These are phyloP conservation scores for Apodemus agrarius DNA, from an alignment of 2,797 vertebrate species.

Conservation along the genomic window DNA sequence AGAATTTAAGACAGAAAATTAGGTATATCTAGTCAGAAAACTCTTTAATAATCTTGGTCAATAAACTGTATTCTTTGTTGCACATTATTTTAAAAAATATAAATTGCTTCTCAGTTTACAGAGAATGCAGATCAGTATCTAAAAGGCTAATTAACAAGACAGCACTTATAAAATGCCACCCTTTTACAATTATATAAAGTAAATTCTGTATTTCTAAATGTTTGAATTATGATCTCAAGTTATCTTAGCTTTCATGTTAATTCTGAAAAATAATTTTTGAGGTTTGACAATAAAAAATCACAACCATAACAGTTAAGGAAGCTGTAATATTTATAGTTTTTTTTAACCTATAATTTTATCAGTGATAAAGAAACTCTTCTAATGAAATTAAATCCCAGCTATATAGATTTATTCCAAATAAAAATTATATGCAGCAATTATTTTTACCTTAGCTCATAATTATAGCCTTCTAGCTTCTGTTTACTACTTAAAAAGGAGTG, in stretches of 20 bases:
- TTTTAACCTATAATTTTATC: neutral
- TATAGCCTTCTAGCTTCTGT: constrained; percentile 26
- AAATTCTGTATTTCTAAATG: constrained; percentile 52
- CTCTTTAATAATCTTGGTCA: neutral
- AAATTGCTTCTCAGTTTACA: constrained; percentile 26
- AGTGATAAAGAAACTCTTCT: constrained; percentile 6
- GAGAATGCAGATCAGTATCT: neutral
- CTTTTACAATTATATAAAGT: constrained; percentile 18
- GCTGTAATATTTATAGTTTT: constrained; percentile 28
- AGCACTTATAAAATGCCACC: neutral
- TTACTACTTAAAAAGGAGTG: neutral
- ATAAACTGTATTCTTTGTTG: constrained; percentile 42
- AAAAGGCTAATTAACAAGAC: neutral
- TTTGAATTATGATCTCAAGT: neutral
- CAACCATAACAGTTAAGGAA: constrained; percentile 7
- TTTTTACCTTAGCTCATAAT: constrained; percentile 33
- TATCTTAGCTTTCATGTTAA: constrained; percentile 36
- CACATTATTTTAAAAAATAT: constrained; percentile 57
- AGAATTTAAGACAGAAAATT: constrained; percentile 46
- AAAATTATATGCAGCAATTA: constrained; percentile 40
- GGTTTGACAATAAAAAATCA: neutral
- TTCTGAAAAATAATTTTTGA: constrained; percentile 56
- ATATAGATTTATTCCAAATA: constrained; percentile 34
- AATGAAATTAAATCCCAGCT: constrained; percentile 11
- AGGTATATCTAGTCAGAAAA: constrained; percentile 34